Base-by-base conservation (phyloP, 2,888 invertebrate species). In the Pedicia rivosa region DNA sequence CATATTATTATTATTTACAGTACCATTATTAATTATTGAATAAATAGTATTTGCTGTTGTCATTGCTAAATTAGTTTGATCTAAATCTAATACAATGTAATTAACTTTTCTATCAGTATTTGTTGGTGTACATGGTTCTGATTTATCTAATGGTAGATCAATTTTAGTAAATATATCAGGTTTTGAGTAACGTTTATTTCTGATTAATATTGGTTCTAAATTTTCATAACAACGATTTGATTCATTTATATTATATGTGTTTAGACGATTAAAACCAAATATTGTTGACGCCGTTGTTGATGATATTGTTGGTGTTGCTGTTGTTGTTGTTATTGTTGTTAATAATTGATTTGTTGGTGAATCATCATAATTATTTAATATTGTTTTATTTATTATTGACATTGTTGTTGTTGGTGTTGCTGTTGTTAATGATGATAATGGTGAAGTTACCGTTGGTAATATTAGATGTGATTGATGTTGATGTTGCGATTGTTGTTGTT, bases 41-140 rank as follows among this genome's bases (percentile, higher is more conserved):
- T 25, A 26, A 35, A 16, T 35, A 33, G 14, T 33, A 24, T 33
- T 33, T 14, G 33, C 15, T 22, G 24, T n/a, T 19, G 24, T 35
- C 3, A 27, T 39, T 40, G 43, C 20, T 26, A 25, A 17, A 10
- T 17, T 35, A 20, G 25, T 35, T 16, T 59, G 59, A 45, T 59
- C 57, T 16, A 61, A 40, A 43, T 61, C 60, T 2, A 61, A 44
- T 2, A 59, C 54, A 35, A 60, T 61, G 32, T 61, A 62, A 46
- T 62, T 62, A 2, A 60, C 56, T 22, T 43, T 47, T 17, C 46
- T 42, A 14, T 39, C 22, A 15, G 12, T 14, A n/a, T 34, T 24
- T 5, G 42, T 42, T n/a, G 44, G 45, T n/a, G 45, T 46, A 7
- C 44, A 40, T n/a, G 46, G 46, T 28, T 46, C 46, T 16, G 47